phyloP scores from a whole-genome alignment of 2,888 invertebrate genomes.

The Papilio demoleus region DNA sequence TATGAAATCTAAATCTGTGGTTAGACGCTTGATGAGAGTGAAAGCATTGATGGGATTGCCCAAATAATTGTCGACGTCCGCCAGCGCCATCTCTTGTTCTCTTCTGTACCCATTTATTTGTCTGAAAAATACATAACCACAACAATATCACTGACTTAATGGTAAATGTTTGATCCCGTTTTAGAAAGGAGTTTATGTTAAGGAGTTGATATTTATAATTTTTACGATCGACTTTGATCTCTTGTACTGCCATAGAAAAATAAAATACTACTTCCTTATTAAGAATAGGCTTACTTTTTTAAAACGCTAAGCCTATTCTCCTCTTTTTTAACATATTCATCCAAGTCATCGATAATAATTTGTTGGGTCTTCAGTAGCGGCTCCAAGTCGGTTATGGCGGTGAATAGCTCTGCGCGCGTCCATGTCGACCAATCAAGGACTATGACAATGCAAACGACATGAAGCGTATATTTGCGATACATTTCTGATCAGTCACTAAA shows the following conservation, averaged over 20 bases:
- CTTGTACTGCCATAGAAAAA: not conserved
- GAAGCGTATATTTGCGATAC: not conserved
- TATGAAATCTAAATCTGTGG: conserved; percentile 93
- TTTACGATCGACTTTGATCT: too few relatives aligned
- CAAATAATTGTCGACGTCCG: conserved; percentile 90
- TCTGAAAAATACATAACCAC: conserved; percentile 2
- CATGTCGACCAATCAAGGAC: conserved; percentile 47
- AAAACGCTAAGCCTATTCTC: conserved; percentile 90
- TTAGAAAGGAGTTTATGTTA: too few relatives aligned
- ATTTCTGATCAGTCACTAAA: not conserved
- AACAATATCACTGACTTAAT: not conserved
- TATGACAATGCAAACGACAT: not conserved
- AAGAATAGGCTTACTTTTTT: conserved; percentile 85
- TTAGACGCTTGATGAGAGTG: conserved; percentile 94
- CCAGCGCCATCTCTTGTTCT: conserved; percentile 89
- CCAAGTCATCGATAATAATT: conserved; percentile 92
- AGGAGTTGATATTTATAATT: too few relatives aligned
- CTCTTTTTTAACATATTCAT: conserved; percentile 92
- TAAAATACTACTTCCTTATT: not conserved
- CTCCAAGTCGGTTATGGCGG: conserved; percentile 96
- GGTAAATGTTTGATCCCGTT: too few relatives aligned
- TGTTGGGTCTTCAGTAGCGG: conserved; percentile 95
- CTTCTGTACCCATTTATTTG: conserved; percentile 78
- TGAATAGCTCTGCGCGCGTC: conserved; percentile 89
- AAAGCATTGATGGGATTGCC: conserved; percentile 97